Conservation (phyloP, 2,888 invertebrate species). For the Pachycephus smyrnensis region DNA sequence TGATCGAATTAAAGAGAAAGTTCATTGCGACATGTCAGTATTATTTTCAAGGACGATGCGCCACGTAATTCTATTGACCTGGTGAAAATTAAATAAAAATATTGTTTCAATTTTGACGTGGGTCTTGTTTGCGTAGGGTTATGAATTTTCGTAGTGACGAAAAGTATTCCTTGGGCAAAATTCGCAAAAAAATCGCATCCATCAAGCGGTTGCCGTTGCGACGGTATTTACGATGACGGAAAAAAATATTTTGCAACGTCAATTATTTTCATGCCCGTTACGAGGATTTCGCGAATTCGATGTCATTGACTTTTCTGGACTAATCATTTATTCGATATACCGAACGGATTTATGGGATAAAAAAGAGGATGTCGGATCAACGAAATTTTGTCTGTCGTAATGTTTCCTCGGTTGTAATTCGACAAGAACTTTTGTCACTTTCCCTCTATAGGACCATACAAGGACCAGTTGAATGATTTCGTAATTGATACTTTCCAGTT, state of each 20-base stretch:
- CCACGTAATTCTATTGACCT: background rate
- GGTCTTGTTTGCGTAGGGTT: background rate
- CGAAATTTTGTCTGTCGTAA: background rate
- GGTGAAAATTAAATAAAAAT: background rate
- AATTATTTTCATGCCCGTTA: background rate
- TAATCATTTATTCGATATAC: no score
- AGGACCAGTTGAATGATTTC: background rate
- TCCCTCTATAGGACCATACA: background rate
- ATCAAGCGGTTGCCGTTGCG: background rate
- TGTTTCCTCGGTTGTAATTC: background rate
- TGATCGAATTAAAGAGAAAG: background rate
- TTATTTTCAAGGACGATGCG: background rate
- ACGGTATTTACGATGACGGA: background rate
- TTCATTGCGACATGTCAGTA: background rate
- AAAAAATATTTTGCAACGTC: background rate
- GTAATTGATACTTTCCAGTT: background rate
- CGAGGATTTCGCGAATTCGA: background rate
- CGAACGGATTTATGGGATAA: background rate
- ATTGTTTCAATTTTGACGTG: background rate
- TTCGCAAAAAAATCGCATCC: background rate
- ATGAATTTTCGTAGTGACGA: background rate
- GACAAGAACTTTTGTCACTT: background rate
- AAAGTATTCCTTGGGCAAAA: background rate
- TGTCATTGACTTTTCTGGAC: background rate
- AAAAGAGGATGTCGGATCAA: background rate